Evolutionary conservation across 2,113 vertebrate genomes (phyloP), one percentile per base, ranked within the genome.

Genomic region (Lota lota): DNA sequence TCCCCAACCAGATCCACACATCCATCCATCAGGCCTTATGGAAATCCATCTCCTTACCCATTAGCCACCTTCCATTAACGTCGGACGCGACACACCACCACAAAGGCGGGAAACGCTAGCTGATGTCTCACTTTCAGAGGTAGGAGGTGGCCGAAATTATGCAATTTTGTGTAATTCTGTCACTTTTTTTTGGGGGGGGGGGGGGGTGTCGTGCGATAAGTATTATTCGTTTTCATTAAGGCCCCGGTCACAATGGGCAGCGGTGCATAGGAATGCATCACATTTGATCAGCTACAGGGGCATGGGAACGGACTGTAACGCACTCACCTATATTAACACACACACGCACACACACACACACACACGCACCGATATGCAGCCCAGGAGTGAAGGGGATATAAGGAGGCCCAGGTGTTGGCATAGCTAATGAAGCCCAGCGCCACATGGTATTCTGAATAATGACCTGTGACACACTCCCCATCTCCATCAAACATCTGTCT

Each of bases 361-460:
- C 79, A 82, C 75, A 75, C 66, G 68, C 73, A 80, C 28, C 40
- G 12, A 11, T 47, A 47, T 10, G 40, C 50, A 62, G 22, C 67
- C 76, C 54, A 24, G 72, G 76, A 77, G 74, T 66, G 77, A 87
- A 85, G 73, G 79, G 82, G 78, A 82, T 85, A 82, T 88, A 90
- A 88, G 85, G 84, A 88, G 86, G 78, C 81, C 89, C 90, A 90
- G 87, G 88, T 92, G 91, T 89, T 90, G 83, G 86, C 83, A 79
- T 87, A 84, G 88, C 85, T 92, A 91, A 92, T 91, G 88, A 92
- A 90, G 90, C 86, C 68, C 66, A 76, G 73, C 75, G 72, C 88
- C 90, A 91, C 88, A 89, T 90, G 90, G 79, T 89, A 85, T 85
- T 87, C 82, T 83, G 87, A 87, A 92, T 91, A 91, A 92, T 87